Base-by-base conservation (phyloP, 2,113 vertebrate genomes). In the Hoplias malabaricus region DNA sequence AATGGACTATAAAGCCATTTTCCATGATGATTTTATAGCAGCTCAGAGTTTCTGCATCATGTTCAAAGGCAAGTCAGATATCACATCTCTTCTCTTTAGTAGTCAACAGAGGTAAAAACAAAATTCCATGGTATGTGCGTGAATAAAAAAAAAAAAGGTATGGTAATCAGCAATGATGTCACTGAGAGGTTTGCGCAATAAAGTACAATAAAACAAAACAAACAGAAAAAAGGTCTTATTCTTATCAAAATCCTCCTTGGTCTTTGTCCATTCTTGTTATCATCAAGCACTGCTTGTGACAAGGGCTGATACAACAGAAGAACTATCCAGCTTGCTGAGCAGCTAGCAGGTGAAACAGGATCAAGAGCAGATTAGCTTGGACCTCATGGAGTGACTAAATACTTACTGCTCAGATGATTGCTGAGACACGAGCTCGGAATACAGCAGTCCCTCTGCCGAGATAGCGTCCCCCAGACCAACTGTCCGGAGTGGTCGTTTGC, bases 401-500 rank as follows among this genome's bases (percentile, higher is more conserved):
- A 8, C 11, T 53, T 43, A 76, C 25, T 73, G 36, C 40, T 81
- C 81, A 59, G 43, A 59, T 6, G 27, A 27, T 84, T 79, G 86
- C 25, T 88, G 89, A 66, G 85, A 59, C 48, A 82, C 77, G 0
- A 76, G 80, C 87, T 98, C 94, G 0, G 98, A 98, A 63, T 96
- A 99, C 2, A 98, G 77, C 8, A 99, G 94, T 78, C 98, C 98
- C 87, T 98, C 96, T 0, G 97, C 96, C 0, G 98, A 98, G 83
- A 99, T 99, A 75, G 97, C 95, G 2, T 99, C 98, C 13, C 98
- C 98, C 0, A 99, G 93, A 7, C 97, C 98, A 59, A 99, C 98
- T 59, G 98, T 99, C 91, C 97, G 89, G 23, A 96, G 82, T 0
- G 98, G 97, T 29, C 94, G 92, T 74, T 93, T 94, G 84, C 98